Percentiles rank a stretch among this genome's conserved stretches.
Evolutionary conservation across 2,797 vertebrate species (phyloP).

Genomic region (Remorina albescens): DNA sequence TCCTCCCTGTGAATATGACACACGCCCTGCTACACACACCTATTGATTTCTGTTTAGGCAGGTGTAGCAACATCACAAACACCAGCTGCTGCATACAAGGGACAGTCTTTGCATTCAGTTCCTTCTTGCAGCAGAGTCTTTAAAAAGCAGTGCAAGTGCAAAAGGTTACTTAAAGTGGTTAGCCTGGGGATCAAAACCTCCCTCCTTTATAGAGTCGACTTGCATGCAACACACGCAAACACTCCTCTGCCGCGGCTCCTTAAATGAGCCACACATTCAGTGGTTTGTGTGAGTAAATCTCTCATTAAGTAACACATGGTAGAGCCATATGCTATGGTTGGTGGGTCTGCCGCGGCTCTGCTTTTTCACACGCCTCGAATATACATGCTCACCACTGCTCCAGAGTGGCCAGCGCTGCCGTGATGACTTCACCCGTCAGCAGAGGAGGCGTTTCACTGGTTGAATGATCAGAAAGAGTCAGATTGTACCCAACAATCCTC

Average conservation of each 20-base stretch:
- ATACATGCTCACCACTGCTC: constrained; percentile 74
- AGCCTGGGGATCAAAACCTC: constrained; percentile 15
- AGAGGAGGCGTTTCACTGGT: constrained; percentile 11
- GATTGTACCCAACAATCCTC: background rate
- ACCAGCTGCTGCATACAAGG: background rate
- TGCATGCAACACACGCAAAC: constrained; percentile 71
- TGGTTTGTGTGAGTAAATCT: constrained; percentile 84
- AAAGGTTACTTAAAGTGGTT: constrained; percentile 58
- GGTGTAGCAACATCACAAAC: constrained; percentile 42
- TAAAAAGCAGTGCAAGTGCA: constrained; percentile 35
- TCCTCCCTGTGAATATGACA: constrained; percentile 50
- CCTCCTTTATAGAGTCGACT: constrained; percentile 61
- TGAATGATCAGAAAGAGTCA: constrained; percentile 17
- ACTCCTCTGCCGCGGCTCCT: constrained; percentile 70
- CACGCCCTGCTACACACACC: constrained; percentile 11
- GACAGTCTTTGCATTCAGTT: constrained; percentile 9
- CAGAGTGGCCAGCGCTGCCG: constrained; percentile 55
- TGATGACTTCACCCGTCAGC: constrained; percentile 52
- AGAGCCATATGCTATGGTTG: constrained; percentile 81
- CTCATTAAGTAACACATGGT: constrained; percentile 84
- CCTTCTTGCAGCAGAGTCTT: constrained; percentile 6
- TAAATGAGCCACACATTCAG: constrained; percentile 83
- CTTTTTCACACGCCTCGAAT: constrained; percentile 76
- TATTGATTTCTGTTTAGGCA: constrained; percentile 26
- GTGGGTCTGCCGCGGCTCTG: constrained; percentile 73